These are phyloP conservation scores for Cyanistes caeruleus DNA, from an alignment of 2,113 vertebrate species.

Conservation along the genomic window DNA sequence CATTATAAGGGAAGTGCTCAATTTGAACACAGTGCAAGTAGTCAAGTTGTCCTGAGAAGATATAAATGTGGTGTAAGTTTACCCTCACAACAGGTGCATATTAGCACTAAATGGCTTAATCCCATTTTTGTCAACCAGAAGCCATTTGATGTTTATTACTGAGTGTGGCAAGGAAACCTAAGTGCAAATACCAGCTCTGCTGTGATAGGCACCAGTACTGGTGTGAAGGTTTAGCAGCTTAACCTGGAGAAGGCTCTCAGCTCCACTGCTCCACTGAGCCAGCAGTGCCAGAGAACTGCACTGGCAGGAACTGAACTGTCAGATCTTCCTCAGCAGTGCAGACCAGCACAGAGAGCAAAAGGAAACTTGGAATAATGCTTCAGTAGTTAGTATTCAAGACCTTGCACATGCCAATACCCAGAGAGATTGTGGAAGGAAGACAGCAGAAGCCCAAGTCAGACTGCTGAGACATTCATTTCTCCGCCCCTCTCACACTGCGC, in stretches of 20 bases:
- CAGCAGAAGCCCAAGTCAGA: background rate
- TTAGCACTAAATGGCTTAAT: background rate
- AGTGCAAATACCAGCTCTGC: background rate
- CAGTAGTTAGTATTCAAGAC: background rate
- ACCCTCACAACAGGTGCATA: accelerated
- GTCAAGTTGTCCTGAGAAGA: slow-evolving; percentile 42
- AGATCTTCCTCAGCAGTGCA: background rate
- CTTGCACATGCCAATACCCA: background rate
- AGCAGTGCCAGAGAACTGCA: background rate
- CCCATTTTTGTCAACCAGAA: background rate
- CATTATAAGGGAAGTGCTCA: background rate
- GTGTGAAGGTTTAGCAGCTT: background rate
- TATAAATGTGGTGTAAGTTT: background rate
- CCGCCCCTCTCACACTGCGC: background rate
- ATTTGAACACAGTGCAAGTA: slow-evolving; percentile 43
- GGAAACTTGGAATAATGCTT: background rate
- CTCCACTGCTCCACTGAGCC: background rate
- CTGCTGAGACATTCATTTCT: background rate
- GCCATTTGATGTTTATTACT: background rate
- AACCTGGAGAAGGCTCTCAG: background rate
- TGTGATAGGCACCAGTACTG: background rate
- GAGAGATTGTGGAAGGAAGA: background rate
- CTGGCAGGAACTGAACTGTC: background rate
- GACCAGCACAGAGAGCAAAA: background rate
- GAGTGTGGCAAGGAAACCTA: background rate